phyloP scores from a whole-genome alignment of 2,888 invertebrate genomes.

The Acheta domesticus region DNA sequence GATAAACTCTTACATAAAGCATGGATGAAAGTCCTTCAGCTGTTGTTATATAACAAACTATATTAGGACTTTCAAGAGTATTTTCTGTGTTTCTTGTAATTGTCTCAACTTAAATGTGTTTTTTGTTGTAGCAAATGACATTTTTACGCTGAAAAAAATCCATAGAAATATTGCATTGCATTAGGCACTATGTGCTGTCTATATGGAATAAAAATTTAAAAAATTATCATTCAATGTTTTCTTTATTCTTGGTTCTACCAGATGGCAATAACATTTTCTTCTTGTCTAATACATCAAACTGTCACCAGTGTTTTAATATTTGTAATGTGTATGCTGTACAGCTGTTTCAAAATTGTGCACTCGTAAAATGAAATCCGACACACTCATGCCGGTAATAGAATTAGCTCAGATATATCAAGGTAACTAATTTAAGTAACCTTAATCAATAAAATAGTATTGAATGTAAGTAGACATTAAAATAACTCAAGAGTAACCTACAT shows the following conservation, averaged over 20 bases:
- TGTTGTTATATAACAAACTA: neutral
- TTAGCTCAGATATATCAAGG: conserved; percentile 22
- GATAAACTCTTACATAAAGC: neutral
- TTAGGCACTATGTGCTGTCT: neutral
- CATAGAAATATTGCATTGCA: neutral
- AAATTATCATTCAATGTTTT: neutral
- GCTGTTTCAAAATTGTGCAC: conserved; percentile 18
- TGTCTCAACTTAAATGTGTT: neutral
- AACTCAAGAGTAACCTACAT: conserved; percentile 23
- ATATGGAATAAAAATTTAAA: conserved; percentile 19
- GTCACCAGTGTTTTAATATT: neutral
- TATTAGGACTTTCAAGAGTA: conserved; percentile 22
- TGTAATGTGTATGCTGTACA: neutral
- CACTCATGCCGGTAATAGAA: conserved; percentile 24
- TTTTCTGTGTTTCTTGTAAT: conserved; percentile 19
- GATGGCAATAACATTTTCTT: neutral
- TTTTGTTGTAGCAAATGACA: neutral
- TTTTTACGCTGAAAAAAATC: conserved; percentile 6
- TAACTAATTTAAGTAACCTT: conserved; percentile 20
- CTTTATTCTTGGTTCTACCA: neutral
- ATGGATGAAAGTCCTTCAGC: neutral
- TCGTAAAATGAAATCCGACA: conserved; percentile 7
- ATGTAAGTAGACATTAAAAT: conserved; percentile 23
- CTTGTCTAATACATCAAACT: conserved; percentile 18
- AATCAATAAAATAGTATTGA: conserved; percentile 22